Conservation (phyloP, 2,113 vertebrate species). For the Climacteris rufus region DNA sequence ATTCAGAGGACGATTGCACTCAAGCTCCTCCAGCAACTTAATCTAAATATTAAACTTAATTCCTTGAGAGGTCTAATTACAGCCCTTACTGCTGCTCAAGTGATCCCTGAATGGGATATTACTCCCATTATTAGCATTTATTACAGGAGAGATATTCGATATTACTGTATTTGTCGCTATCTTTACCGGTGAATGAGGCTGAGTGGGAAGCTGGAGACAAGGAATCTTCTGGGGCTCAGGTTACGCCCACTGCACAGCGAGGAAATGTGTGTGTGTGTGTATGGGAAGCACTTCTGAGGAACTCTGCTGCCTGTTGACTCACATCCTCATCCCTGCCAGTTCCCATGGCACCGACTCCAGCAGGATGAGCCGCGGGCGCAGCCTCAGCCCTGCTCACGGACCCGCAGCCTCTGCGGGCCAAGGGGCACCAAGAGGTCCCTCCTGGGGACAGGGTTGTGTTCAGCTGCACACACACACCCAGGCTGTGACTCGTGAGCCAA, state of each 20-base stretch:
- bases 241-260: neutral
- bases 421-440: neutral
- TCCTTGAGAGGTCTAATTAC: constrained; percentile 61
- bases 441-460: neutral
- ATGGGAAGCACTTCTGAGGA: constrained; percentile 10
- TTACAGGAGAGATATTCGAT: constrained; percentile 33
- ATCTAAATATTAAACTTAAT: constrained; percentile 57
- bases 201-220: constrained; percentile 16
- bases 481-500: neutral
- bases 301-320: neutral
- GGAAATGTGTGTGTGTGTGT: neutral
- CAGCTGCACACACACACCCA: neutral
- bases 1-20: neutral
- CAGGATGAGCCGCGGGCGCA: neutral
- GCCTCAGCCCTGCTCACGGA: neutral
- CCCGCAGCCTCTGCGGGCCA: fast-evolving
- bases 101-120: constrained; percentile 13
- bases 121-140: constrained; percentile 45
- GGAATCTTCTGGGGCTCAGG: neutral
- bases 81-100: constrained; percentile 40
- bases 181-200: neutral
- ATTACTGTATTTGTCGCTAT: constrained; percentile 33
- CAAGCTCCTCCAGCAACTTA: constrained; percentile 26
- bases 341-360: neutral
- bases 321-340: constrained; percentile 23